Evolutionary conservation across 2,888 invertebrate species (phyloP).

Genomic region (Callimorpha dominula): DNA sequence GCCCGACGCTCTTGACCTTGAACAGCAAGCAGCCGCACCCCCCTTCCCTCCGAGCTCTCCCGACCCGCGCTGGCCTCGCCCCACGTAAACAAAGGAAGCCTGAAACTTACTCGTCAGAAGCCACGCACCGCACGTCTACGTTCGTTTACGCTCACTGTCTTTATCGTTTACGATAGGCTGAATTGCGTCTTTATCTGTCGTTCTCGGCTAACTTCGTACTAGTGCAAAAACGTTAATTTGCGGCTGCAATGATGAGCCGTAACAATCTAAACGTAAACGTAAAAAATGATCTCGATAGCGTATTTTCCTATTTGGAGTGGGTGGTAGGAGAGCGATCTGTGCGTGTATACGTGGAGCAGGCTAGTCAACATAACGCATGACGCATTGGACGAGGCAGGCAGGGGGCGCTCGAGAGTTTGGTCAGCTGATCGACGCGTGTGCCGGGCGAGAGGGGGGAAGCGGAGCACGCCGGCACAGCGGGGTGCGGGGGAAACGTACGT

Average conservation of each 20-base stretch:
- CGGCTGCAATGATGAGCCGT: conserved; percentile 39
- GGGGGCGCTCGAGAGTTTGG: conserved; percentile 66
- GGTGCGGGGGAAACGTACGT: conserved; percentile 41
- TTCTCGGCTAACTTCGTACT: conserved; percentile 32
- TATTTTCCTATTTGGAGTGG: conserved; percentile 61
- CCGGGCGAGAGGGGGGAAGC: conserved; percentile 37
- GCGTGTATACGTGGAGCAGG: conserved; percentile 61
- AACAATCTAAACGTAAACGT: conserved; percentile 37
- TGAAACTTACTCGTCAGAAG: conserved; percentile 69
- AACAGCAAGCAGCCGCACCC: conserved; percentile 73
- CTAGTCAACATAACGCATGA: conserved; percentile 69
- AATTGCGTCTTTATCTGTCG: conserved; percentile 37
- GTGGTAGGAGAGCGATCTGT: conserved; percentile 61
- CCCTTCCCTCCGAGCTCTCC: conserved; percentile 54
- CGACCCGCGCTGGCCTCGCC: conserved; percentile 68
- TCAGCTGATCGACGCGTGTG: conserved; percentile 81
- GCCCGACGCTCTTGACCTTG: conserved; percentile 84
- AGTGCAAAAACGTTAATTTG: conserved; percentile 34
- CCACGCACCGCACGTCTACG: conserved; percentile 54
- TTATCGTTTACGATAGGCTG: conserved; percentile 36
- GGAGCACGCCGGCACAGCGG: conserved; percentile 24
- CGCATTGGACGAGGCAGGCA: conserved; percentile 64
- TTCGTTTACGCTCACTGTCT: conserved; percentile 45
- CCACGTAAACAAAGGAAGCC: conserved; percentile 85
- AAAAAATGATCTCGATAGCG: conserved; percentile 51